These are phyloP conservation scores for Callyntrura guangdongensis DNA, from an alignment of 2,888 invertebrate species.

Conservation along the genomic window DNA sequence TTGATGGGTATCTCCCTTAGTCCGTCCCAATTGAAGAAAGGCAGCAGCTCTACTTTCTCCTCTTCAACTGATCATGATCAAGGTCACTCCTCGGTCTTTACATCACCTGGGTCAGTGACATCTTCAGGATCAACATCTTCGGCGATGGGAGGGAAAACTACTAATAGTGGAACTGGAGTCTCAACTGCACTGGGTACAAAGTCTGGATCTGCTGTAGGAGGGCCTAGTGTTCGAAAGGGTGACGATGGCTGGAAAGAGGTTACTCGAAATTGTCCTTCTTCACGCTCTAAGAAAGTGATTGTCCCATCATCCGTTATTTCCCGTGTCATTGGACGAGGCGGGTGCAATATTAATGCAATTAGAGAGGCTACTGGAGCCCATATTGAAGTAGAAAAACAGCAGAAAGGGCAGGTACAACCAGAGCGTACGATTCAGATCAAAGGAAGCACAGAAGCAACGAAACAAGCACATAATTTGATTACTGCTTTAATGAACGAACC, in stretches of 20 bases:
- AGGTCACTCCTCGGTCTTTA: conserved; percentile 57
- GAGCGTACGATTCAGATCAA: conserved; percentile 98
- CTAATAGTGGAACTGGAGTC: conserved; percentile 27
- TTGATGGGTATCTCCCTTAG: conserved; percentile 84
- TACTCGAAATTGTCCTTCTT: conserved; percentile 84
- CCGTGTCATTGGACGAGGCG: conserved; percentile 97
- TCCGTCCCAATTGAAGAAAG: conserved; percentile 80
- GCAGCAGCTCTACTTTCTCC: conserved; percentile 3
- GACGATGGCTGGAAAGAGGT: conserved; percentile 99
- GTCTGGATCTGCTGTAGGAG: conserved; percentile 38
- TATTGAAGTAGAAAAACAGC: conserved; percentile 99
- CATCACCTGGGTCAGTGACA: conserved; percentile 46
- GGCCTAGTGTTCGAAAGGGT: conserved; percentile 87
- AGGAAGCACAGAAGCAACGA: conserved; percentile 96
- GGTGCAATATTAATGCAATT: conserved; percentile 99
- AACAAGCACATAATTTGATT: conserved; percentile 96
- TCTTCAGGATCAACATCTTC: conserved; percentile 53
- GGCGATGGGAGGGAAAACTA: conserved; percentile 42
- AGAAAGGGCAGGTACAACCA: conserved; percentile 93
- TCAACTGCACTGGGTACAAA: conserved; percentile 4
- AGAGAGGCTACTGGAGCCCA: conserved; percentile 98
- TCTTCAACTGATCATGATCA: conserved; percentile 72
- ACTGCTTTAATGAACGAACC: conserved; percentile 97
- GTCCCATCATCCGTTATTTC: conserved; percentile 98
- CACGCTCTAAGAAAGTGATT: conserved; percentile 92